These are phyloP conservation scores for Drosophila longiperda DNA, from an alignment of 2,888 invertebrate species.

Conservation along the genomic window DNA sequence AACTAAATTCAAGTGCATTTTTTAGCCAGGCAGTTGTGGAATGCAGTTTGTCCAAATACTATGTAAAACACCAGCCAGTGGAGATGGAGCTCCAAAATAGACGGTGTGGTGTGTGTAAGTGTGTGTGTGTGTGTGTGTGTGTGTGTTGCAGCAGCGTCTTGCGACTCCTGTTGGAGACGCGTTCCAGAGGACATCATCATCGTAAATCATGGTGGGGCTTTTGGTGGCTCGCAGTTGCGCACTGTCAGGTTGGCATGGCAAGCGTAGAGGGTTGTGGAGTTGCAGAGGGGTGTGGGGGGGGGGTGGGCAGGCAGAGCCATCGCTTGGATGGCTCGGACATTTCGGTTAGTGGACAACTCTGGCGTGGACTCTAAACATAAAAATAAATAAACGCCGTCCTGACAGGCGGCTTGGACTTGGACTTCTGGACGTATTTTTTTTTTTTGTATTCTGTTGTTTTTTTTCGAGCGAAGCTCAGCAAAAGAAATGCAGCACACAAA, in stretches of 20 bases:
- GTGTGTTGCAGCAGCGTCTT: conserved; percentile 31
- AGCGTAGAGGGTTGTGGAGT: no score
- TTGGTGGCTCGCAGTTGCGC: conserved; percentile 47
- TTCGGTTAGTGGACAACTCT: conserved; percentile 42
- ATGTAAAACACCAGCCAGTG: conserved; percentile 4
- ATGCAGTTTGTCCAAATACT: conserved; percentile 20
- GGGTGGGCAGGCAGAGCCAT: conserved; percentile 25
- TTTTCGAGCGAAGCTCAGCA: conserved; percentile 35
- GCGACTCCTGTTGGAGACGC: conserved; percentile 55
- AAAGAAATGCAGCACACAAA: conserved; percentile 61
- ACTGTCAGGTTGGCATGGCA: neutral
- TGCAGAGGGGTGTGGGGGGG: neutral
- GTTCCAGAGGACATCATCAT: conserved; percentile 76
- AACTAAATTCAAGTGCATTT: neutral
- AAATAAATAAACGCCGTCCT: conserved; percentile 82
- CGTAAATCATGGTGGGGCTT: conserved; percentile 79
- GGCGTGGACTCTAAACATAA: conserved; percentile 76
- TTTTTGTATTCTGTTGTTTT: neutral
- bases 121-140: neutral
- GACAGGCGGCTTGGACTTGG: conserved; percentile 74
- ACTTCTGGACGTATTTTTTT: conserved; percentile 16
- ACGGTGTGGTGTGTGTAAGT: neutral
- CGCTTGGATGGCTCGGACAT: conserved; percentile 40
- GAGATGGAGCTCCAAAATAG: neutral
- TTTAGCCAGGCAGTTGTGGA: conserved; percentile 11